phyloP scores from a whole-genome alignment of 92 coral and sea anemone species.

The Phenganax marumi region DNA sequence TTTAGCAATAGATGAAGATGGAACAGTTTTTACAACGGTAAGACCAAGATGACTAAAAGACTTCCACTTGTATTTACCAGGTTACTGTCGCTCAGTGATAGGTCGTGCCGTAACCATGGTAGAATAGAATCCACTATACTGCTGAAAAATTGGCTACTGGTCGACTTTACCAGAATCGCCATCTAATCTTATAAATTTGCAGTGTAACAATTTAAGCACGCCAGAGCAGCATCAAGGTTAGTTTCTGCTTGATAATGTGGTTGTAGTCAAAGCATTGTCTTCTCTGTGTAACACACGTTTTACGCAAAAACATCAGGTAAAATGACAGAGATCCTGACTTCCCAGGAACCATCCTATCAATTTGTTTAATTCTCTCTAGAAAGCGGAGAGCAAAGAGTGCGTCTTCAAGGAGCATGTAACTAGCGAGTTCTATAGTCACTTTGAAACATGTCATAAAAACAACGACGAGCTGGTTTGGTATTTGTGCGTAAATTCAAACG shows the following conservation, averaged over 20 bases:
- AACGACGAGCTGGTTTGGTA: conserved; percentile 85
- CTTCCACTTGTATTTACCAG: no score
- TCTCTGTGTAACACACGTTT: no score
- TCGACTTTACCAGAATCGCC: no score
- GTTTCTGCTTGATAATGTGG: no score
- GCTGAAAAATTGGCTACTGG: no score
- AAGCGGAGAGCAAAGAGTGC: conserved; percentile 86
- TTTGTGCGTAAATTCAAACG: conserved; percentile 67
- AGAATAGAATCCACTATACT: no score
- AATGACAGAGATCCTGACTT: neutral
- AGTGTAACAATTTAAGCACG: no score
- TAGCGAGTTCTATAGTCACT: conserved; percentile 73
- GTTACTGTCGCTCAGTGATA: neutral
- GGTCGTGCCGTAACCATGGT: neutral
- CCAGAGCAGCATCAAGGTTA: no score
- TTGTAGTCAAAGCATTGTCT: no score
- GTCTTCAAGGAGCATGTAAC: conserved; percentile 88
- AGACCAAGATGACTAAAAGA: neutral
- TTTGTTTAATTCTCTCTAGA: conserved; percentile 48
- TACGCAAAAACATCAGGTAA: neutral
- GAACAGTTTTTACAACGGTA: conserved; percentile 87
- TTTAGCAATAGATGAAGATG: conserved; percentile 81
- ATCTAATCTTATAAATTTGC: no score
- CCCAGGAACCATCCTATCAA: neutral
- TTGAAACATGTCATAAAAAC: conserved; percentile 90